Evolutionary conservation across 2,888 invertebrate genomes (phyloP), one percentile per base, ranked within the genome.

Genomic region (Athalia circularis): DNA sequence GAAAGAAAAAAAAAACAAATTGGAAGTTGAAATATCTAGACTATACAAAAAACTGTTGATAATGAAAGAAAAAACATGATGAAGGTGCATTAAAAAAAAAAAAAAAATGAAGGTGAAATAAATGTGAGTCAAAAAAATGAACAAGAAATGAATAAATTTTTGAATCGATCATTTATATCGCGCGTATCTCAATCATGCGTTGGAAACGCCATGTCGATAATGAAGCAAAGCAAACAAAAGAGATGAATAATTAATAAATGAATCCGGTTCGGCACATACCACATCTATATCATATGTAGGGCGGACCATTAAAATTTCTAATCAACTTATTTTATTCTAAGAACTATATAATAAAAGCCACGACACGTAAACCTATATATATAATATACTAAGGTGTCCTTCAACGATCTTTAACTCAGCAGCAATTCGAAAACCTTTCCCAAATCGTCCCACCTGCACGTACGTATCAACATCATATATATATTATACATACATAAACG

Each of bases 161-260:
- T 29, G 29, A 29, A 29, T 29, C 29, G 29, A 29, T 29, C 54
- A 54, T 54, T n/a, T 13, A 8, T 62, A 72, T 8, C 13, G 13
- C 29, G 52, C 13, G 67, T 43, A 29, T 65, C 64, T 47, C 47
- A 57, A 72, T 72, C 70, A 59, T 59, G 4, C 47, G 7, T 8
- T 59, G 59, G 72, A 72, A 72, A 59, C 47, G 47, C 15, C 54
- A 54, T 54, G n/a, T n/a, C 54, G 62, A 13, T 13, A 8, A 59
- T 72, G 8, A 57, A 29, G 29, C 4, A 72, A 57, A 72, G 11
- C 59, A 59, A 72, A 72, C 72, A 72, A 72, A 72, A 72, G 2
- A 2, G 59, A 59, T 59, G 13, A 13, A 72, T 72, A 72, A 72
- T 72, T 72, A 72, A 72, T 72, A 72, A 72, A 59, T 59, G 13